phyloP scores from a whole-genome alignment of 2,797 vertebrate species.

The Strix occidentalis region DNA sequence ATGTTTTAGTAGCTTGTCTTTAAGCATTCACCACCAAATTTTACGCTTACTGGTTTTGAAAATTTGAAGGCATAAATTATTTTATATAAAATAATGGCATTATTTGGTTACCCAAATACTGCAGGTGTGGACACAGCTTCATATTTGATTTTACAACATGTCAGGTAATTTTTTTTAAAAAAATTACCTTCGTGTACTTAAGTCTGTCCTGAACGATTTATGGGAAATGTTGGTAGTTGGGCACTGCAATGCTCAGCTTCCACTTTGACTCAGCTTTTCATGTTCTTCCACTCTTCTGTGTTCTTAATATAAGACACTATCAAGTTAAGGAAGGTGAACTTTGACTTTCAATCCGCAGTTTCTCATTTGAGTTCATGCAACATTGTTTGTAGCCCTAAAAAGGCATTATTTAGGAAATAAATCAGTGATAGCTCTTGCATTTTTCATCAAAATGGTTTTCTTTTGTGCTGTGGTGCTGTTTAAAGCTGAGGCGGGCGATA shows the following conservation, averaged over 20 bases:
- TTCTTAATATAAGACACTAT: background rate
- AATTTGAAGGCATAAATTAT: background rate
- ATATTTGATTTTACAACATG: background rate
- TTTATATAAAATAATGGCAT: background rate
- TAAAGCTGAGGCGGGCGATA: constrained; percentile 50
- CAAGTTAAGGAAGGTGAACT: background rate
- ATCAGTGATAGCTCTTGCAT: background rate
- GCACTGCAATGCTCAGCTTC: background rate
- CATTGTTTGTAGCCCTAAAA: background rate
- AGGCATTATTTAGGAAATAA: background rate
- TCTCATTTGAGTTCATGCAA: background rate
- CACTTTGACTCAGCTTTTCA: background rate
- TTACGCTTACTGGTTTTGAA: background rate
- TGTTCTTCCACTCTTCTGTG: background rate
- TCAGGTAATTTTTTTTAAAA: no score
- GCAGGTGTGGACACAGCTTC: background rate
- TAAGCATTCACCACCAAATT: no score
- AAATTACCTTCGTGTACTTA: background rate
- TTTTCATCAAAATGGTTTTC: background rate
- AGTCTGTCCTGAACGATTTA: background rate
- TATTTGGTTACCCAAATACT: background rate
- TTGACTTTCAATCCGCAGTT: background rate
- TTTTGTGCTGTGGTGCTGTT: constrained; percentile 9
- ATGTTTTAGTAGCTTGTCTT: background rate
- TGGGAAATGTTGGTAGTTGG: background rate